Conservation (phyloP, 2,888 invertebrate species). For the Morpho deidamia region DNA sequence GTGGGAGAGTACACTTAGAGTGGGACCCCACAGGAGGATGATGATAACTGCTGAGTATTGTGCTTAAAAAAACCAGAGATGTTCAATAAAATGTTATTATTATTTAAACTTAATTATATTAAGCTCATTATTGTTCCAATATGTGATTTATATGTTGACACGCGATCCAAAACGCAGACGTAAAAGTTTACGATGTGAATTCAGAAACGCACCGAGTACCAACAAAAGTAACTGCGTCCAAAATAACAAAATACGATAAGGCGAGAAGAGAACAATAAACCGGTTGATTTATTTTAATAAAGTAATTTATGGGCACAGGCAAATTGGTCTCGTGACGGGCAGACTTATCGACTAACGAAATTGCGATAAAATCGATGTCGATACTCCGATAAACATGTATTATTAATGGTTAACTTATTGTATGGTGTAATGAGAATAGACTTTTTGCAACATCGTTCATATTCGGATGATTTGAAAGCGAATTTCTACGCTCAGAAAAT, state of each 20-base stretch:
- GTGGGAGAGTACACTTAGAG: too few species aligned
- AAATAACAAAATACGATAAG: conserved; percentile 57
- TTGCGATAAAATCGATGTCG: conserved; percentile 63
- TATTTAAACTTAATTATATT: too few species aligned
- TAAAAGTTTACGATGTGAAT: conserved; percentile 24
- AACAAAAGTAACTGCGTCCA: conserved; percentile 25
- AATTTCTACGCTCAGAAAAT: not conserved
- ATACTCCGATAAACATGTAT: conserved; percentile 51
- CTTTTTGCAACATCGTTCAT: conserved; percentile 18
- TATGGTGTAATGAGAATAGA: conserved; percentile 51
- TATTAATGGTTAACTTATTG: conserved; percentile 64
- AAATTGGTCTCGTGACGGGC: conserved; percentile 68
- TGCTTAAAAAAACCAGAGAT: too few species aligned
- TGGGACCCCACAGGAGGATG: too few species aligned
- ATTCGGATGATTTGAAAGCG: not conserved
- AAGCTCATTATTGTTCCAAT: not conserved
- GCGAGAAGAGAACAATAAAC: conserved; percentile 73
- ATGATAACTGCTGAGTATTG: too few species aligned
- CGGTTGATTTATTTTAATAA: conserved; percentile 74
- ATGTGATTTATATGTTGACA: conserved; percentile 22
- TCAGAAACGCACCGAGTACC: conserved; percentile 16
- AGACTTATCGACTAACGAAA: conserved; percentile 59
- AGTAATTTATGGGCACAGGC: conserved; percentile 71
- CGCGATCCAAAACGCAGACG: conserved; percentile 17
- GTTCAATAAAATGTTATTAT: too few species aligned